phyloP scores from a whole-genome alignment of 2,797 vertebrate genomes.

The Euthynnus affinis region DNA sequence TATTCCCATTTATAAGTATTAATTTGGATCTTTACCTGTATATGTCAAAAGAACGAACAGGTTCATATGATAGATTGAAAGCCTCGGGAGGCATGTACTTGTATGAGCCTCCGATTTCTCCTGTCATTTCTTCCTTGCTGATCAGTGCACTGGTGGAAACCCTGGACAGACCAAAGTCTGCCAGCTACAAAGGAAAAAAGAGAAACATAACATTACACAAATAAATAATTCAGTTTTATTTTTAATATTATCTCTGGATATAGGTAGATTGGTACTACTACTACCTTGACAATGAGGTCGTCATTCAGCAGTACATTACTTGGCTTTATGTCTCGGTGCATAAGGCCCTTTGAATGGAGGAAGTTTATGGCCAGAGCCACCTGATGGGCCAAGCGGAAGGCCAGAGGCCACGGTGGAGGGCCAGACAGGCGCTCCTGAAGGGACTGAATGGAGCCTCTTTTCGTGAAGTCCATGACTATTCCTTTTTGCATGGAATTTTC shows the following conservation, averaged over 20 bases:
- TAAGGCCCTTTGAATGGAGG: constrained; percentile 70
- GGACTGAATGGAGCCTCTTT: constrained; percentile 73
- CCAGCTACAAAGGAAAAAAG: constrained; percentile 63
- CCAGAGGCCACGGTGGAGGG: constrained; percentile 75
- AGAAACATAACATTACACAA: neutral
- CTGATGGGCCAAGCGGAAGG: constrained; percentile 77
- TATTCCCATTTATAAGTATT: neutral
- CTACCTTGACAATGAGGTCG: constrained; percentile 77
- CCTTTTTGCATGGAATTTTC: constrained; percentile 16
- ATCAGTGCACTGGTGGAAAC: constrained; percentile 58
- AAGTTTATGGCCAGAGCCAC: constrained; percentile 83
- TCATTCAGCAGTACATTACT: constrained; percentile 81
- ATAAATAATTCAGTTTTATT: neutral
- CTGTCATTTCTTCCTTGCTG: neutral
- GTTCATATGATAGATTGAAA: constrained; percentile 52
- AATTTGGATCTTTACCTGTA: constrained; percentile 79
- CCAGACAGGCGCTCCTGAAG: constrained; percentile 49
- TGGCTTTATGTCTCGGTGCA: constrained; percentile 85
- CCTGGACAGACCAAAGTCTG: constrained; percentile 84
- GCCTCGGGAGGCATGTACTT: constrained; percentile 86
- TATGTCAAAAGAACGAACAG: constrained; percentile 71
- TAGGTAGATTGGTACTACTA: neutral
- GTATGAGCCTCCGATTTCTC: constrained; percentile 55
- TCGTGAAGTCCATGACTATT: constrained; percentile 84
- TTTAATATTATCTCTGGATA: neutral